Evolutionary conservation across 2,113 vertebrate species (phyloP).

Genomic region (Petrocephalus zakoni): DNA sequence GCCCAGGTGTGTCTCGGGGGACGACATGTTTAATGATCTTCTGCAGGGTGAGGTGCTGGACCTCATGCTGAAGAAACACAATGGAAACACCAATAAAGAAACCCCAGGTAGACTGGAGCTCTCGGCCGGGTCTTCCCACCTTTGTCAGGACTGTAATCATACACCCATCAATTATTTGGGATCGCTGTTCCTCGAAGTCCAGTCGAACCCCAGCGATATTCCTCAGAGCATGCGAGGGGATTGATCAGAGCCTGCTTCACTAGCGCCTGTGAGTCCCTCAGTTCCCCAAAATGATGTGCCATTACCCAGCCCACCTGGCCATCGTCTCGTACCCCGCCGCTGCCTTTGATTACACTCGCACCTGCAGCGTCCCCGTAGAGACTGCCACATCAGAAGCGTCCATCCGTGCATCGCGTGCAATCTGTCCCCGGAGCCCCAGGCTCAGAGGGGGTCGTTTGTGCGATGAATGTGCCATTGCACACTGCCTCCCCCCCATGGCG

Average conservation of each 20-base stretch:
- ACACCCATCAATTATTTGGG: conserved; percentile 58
- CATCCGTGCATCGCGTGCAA: conserved; percentile 5
- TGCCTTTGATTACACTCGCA: conserved; percentile 8
- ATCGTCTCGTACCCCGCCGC: not conserved
- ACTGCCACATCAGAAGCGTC: not conserved
- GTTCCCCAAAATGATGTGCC: not conserved
- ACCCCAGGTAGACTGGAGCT: conserved; percentile 55
- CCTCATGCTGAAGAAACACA: conserved; percentile 47
- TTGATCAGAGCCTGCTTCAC: conserved; percentile 2
- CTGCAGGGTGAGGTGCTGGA: conserved; percentile 46
- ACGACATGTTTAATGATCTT: conserved; percentile 49
- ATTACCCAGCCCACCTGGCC: not conserved
- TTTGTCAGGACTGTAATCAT: conserved; percentile 49
- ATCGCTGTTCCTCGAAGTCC: conserved; percentile 47
- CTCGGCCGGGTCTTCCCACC: not conserved
- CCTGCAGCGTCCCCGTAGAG: not conserved
- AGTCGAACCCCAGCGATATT: conserved; percentile 47
- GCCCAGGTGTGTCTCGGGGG: conserved; percentile 44
- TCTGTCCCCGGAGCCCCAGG: not conserved
- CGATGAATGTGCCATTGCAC: not conserved
- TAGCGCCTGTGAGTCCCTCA: not conserved
- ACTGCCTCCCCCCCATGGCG: not conserved
- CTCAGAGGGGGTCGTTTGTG: conserved; percentile 5
- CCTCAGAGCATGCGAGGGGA: conserved; percentile 47
- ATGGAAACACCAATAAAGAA: conserved; percentile 62